Conservation (phyloP, 1,140 invertebrate genomes). For the Eciton burchellii region DNA sequence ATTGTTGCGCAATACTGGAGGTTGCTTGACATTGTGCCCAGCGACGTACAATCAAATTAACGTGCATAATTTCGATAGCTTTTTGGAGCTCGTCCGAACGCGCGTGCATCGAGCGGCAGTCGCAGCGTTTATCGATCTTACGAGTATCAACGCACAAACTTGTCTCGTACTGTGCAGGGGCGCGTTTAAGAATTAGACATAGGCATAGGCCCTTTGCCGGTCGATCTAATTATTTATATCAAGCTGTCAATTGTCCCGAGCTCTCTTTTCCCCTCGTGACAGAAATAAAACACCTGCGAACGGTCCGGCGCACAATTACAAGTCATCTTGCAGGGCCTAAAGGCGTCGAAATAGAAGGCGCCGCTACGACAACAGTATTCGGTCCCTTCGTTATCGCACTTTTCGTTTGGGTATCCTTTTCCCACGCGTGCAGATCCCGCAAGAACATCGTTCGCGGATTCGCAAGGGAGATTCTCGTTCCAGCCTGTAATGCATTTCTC, state of each 20-base stretch:
- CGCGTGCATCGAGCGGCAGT: neutral
- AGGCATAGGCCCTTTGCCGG: neutral
- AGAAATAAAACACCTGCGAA: neutral
- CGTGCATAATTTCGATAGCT: slow-evolving; percentile 26
- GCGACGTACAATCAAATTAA: slow-evolving; percentile 48
- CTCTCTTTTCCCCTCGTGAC: neutral
- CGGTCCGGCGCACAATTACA: neutral
- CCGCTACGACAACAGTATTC: neutral
- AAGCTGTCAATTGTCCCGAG: neutral
- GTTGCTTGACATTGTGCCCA: slow-evolving; percentile 13
- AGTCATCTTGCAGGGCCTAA: slow-evolving; percentile 15
- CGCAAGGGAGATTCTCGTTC: neutral
- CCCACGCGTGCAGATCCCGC: neutral
- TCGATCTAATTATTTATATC: neutral
- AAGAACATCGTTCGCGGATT: neutral
- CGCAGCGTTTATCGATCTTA: slow-evolving; percentile 27
- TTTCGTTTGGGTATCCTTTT: slow-evolving; percentile 17
- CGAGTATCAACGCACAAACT: slow-evolving; percentile 40
- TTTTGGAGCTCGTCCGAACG: slow-evolving; percentile 26
- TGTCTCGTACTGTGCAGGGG: neutral
- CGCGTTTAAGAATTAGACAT: slow-evolving; percentile 21
- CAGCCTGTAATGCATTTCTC: neutral
- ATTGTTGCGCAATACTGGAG: neutral
- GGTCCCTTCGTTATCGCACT: slow-evolving; percentile 9
- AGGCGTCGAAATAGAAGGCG: slow-evolving; percentile 2